Evolutionary conservation across 2,888 invertebrate species (phyloP).

Genomic region (Allacma fusca): DNA sequence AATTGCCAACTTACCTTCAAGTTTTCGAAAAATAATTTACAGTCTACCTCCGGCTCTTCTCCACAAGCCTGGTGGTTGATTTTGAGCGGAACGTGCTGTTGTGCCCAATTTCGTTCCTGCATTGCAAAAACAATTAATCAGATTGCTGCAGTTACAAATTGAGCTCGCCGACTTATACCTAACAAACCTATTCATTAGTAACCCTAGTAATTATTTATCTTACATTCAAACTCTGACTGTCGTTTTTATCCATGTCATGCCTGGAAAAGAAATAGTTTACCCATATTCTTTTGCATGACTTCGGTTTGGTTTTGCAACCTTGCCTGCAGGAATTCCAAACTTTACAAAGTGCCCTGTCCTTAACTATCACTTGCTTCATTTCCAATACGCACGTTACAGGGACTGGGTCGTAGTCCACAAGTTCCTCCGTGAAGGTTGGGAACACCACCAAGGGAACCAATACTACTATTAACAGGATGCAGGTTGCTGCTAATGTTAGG

Average conservation of each 20-base stretch:
- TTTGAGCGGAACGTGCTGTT: constrained; percentile 11
- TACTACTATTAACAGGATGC: not conserved
- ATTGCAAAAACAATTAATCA: not conserved
- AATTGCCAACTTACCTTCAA: constrained; percentile 29
- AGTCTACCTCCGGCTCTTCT: constrained; percentile 22
- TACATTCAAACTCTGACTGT: not conserved
- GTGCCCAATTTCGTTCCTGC: not conserved
- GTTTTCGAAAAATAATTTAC: constrained; percentile 21
- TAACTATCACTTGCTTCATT: not conserved
- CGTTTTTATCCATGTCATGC: not conserved
- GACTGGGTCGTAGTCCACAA: constrained; percentile 25
- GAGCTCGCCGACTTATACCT: not conserved
- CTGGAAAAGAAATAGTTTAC: not conserved
- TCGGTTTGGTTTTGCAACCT: not conserved
- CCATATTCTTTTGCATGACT: not conserved
- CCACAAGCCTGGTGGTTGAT: constrained; percentile 34
- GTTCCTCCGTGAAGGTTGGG: constrained; percentile 22
- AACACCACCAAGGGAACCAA: constrained; percentile 33
- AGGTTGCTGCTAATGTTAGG: constrained; percentile 17
- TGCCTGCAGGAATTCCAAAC: constrained; percentile 9
- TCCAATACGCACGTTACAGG: not conserved
- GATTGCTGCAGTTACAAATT: not conserved
- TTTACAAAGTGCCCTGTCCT: constrained; percentile 21
- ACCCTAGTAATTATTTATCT: too few species aligned
- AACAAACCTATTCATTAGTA: too few species aligned